Evolutionary conservation across 2,113 vertebrate genomes (phyloP), one percentile per base, ranked within the genome.

Genomic region (Monopterus albus): DNA sequence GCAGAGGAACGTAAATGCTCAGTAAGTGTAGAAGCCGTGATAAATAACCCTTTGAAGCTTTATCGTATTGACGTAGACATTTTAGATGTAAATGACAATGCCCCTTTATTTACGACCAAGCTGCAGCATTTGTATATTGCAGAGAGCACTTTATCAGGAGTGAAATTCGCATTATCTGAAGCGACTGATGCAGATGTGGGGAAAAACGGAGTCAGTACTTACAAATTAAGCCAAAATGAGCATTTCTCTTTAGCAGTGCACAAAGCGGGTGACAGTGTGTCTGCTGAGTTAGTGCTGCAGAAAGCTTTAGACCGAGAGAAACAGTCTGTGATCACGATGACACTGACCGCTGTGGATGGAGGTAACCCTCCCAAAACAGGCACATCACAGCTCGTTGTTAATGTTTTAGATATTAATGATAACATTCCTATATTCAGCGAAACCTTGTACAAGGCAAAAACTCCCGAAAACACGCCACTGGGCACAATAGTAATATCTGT

Each of bases 31-130:
- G 93, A 94, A 53, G 91, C 93, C 1, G 89, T 94, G 12, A 86
- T 92, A 25, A 90, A 91, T 33, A 88, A 90, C 57, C 94, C 93
- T 0, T 76, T 94, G 49, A 86, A 90, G 62, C 79, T 96, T 33
- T 92, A 94, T 82, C 90, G 85, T 75, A 79, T 94, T 40, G 93
- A 95, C 4, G 65, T 96, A 0, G 76, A 91, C 2, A 85, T 96
- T 76, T 59, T 92, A 79, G 95, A 97, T 73, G 85, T 92, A 12
- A 97, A 96, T 46, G 95, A 97, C 56, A 95, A 96, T 81, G 66
- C 89, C 0, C 95, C 95, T 0, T 51, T 76, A 6, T 96, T 97
- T 76, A 57, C 72, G 7, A 88, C 79, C 5, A 86, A 80, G 43
- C 39, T 87, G 35, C 91, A 94, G 52, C 56, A 63, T 15, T 17